Conservation (phyloP, 2,113 vertebrate species). For the Actenoides hombroni region DNA sequence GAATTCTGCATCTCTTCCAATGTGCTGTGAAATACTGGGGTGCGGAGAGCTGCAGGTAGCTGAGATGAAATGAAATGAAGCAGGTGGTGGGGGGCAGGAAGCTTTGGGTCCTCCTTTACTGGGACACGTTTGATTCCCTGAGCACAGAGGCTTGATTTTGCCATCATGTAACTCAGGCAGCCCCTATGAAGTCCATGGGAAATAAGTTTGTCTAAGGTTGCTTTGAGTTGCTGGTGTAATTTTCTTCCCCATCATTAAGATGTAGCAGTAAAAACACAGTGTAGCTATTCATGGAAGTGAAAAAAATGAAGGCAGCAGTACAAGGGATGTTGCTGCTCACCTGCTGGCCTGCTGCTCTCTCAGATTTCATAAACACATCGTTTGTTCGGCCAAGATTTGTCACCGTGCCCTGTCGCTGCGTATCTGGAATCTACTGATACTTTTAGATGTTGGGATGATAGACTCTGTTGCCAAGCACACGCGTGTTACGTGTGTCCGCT, state of each 20-base stretch:
- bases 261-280: background rate
- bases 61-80: background rate
- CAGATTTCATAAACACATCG: background rate
- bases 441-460: background rate
- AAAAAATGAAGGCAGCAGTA: background rate
- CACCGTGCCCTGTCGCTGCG: background rate
- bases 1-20: background rate
- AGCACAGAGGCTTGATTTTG: background rate
- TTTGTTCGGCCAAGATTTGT: background rate
- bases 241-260: background rate
- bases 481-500: background rate
- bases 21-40: background rate
- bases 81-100: background rate
- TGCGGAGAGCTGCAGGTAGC: background rate
- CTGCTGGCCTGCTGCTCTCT: background rate
- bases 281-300: background rate
- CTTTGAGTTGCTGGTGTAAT: background rate
- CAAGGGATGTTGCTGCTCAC: background rate
- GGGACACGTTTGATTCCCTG: background rate
- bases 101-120: background rate
- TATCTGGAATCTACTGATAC: background rate
- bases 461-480: background rate
- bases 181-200: background rate
- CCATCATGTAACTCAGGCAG: background rate
- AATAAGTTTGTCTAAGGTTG: background rate